phyloP scores from a whole-genome alignment of 2,888 invertebrate species.

The Cataglyphis rosenhaueri region DNA sequence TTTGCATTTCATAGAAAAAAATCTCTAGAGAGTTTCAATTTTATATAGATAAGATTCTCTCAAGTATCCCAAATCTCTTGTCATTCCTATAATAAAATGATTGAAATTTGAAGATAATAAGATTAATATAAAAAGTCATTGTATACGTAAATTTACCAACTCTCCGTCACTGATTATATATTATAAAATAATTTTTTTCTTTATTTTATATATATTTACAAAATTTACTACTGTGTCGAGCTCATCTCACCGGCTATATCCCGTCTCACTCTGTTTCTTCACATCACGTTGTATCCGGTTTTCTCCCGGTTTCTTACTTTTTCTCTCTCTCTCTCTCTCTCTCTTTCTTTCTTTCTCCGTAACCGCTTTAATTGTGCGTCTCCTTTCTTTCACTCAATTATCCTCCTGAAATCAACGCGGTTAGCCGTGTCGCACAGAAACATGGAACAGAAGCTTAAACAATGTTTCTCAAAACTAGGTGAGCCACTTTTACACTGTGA shows the following conservation, averaged over 20 bases:
- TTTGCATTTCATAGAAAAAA: neutral
- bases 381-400: conserved; percentile 62
- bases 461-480: conserved; percentile 53
- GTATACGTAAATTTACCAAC: neutral
- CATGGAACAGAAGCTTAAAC: conserved; percentile 24
- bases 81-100: neutral
- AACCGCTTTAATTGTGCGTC: conserved; percentile 60
- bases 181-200: neutral
- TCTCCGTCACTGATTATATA: neutral
- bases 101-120: neutral
- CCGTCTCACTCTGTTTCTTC: conserved; percentile 72
- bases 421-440: conserved; percentile 38
- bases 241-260: conserved; percentile 57
- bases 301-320: conserved; percentile 60
- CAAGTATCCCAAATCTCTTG: neutral
- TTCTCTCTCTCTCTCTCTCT: conserved; percentile 34
- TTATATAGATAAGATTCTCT: neutral
- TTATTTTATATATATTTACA: neutral
- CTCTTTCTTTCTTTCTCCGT: conserved; percentile 33
- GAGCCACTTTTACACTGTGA: conserved; percentile 50
- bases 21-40: neutral
- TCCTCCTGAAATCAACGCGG: conserved; percentile 55
- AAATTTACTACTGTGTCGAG: conserved; percentile 13
- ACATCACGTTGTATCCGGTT: conserved; percentile 71
- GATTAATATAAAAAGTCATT: neutral